Evolutionary conservation across 1,140 invertebrate genomes (phyloP).

Genomic region (Psix sp.): DNA sequence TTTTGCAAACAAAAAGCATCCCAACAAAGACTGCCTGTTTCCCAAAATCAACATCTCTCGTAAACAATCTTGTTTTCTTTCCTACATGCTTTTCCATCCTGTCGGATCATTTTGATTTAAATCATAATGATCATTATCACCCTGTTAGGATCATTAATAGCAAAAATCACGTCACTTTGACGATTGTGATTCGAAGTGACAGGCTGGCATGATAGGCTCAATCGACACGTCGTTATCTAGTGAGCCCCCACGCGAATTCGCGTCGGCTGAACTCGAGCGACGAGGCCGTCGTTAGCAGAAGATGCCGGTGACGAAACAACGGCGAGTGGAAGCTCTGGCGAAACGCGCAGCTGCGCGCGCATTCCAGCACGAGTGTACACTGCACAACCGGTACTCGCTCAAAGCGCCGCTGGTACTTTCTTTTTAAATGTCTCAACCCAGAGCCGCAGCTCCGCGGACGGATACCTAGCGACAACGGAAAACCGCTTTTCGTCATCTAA

Average conservation of each 20-base stretch:
- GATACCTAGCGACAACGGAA: constrained; percentile 13
- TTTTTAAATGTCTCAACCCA: constrained; percentile 27
- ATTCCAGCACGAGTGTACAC: not conserved
- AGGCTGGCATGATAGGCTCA: constrained; percentile 9
- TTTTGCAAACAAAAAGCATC: no score
- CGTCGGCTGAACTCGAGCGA: constrained; percentile 24
- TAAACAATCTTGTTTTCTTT: no score
- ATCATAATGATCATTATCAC: no score
- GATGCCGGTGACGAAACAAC: constrained; percentile 38
- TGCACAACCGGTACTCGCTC: constrained; percentile 10
- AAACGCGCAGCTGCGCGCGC: constrained; percentile 6
- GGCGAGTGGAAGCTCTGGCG: constrained; percentile 34
- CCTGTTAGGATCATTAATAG: no score
- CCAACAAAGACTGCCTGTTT: no score
- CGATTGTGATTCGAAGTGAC: no score
- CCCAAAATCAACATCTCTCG: no score
- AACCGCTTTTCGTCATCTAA: constrained; percentile 5
- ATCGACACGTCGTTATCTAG: constrained; percentile 37
- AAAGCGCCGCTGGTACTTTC: constrained; percentile 24
- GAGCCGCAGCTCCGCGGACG: constrained; percentile 7
- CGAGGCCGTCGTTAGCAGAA: constrained; percentile 39
- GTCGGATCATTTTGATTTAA: no score
- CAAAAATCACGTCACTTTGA: no score
- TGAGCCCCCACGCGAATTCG: constrained; percentile 34
- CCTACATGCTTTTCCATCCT: no score